Base-by-base conservation (phyloP, 2,113 vertebrate species). In the Sorex fumeus region DNA sequence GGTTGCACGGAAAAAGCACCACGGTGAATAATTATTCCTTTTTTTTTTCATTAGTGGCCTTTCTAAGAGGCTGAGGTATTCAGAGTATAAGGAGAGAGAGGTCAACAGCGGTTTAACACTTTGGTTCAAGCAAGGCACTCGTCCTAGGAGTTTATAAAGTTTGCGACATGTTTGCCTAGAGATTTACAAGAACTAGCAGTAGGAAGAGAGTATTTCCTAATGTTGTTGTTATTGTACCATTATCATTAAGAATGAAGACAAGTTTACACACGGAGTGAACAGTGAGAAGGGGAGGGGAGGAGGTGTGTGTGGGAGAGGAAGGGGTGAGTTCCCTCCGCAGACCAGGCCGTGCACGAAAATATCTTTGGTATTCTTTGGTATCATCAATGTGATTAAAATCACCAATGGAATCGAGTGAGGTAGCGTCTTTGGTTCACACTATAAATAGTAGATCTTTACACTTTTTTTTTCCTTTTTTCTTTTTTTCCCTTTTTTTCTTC, bases 51-150 rank as follows among this genome's bases (percentile, higher is more conserved):
- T 98, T 98, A 98, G 98, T 98, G 99, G 99, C 99, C 99, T 98
- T 99, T 99, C 98, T 98, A 99, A 98, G 98, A 99, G 99, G 99
- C 99, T 99, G 99, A 99, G 99, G 99, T 99, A 99, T 99, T 99
- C 99, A 98, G 98, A 99, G 98, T 98, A 99, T 98, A 99, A 98
- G 98, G 98, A 99, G 98, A 99, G 97, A 98, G 99, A 99, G 99
- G 99, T 99, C 98, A 99, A 99, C 98, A 98, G 99, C 98, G 99
- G 99, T 99, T 99, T 99, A 99, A 99, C 99, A 99, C 99, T 99
- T 99, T 99, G 99, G 99, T 99, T 99, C 98, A 99, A 99, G 99
- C 99, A 99, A 99, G 99, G 99, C 99, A 99, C 99, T 99, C 99
- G 95, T 99, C 99, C 99, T 99, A 98, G 98, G 99, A 99, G 99